These are phyloP conservation scores for Chaetoderma sp. DNA, from an alignment of 2,888 invertebrate species.

Conservation along the genomic window DNA sequence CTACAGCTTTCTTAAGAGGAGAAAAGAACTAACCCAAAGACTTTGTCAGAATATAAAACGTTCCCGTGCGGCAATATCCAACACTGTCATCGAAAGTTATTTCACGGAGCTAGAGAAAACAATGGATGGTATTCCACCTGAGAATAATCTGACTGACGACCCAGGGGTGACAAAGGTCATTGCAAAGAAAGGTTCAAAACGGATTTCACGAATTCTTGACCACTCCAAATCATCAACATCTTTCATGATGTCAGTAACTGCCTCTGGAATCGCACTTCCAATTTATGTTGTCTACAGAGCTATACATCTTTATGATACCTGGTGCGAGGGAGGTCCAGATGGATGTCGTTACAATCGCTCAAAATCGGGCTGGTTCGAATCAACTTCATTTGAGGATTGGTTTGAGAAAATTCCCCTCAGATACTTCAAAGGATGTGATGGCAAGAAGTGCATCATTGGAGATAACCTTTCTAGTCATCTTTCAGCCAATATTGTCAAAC, in stretches of 20 bases:
- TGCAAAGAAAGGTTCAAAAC: slow-evolving; percentile 18
- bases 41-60: slow-evolving; percentile 20
- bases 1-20: slow-evolving; percentile 7
- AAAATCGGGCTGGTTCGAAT: slow-evolving; percentile 61
- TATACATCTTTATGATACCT: slow-evolving; percentile 63
- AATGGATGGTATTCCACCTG: slow-evolving; percentile 21
- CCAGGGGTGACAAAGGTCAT: slow-evolving; percentile 48
- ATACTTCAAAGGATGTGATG: slow-evolving; percentile 44
- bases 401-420: slow-evolving; percentile 48
- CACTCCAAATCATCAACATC: slow-evolving; percentile 57
- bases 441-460: slow-evolving; percentile 64
- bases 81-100: not conserved
- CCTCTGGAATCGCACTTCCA: slow-evolving; percentile 63
- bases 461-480: slow-evolving; percentile 58
- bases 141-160: slow-evolving; percentile 61
- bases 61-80: not conserved
- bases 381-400: slow-evolving; percentile 55
- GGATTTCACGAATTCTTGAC: slow-evolving; percentile 64
- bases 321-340: slow-evolving; percentile 66
- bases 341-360: slow-evolving; percentile 64
- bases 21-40: slow-evolving; percentile 16
- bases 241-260: slow-evolving; percentile 66
- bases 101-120: slow-evolving; percentile 7
- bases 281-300: slow-evolving; percentile 70
- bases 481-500: not conserved